Percentiles rank a stretch among this genome's conserved stretches.
Evolutionary conservation across 2,797 vertebrate genomes (phyloP).

Genomic region (Cheirogaleus major): DNA sequence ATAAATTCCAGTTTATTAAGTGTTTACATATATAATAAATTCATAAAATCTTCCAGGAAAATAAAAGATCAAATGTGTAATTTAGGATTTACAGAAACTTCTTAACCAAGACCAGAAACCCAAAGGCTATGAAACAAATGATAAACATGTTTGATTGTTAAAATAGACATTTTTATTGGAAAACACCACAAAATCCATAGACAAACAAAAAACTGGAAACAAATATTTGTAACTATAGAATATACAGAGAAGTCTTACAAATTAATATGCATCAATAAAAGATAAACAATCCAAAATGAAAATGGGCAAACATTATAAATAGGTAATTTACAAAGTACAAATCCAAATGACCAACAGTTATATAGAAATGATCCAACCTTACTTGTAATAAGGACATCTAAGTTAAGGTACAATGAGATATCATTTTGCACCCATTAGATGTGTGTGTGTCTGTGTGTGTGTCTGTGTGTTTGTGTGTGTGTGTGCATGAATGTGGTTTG

Average conservation of each 20-base stretch:
- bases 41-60: background rate
- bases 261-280: background rate
- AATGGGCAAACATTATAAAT: background rate
- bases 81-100: background rate
- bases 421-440: background rate
- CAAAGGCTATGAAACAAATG: background rate
- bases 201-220: background rate
- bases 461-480: background rate
- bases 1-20: background rate
- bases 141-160: background rate
- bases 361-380: background rate
- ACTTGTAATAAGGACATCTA: background rate
- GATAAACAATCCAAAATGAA: background rate
- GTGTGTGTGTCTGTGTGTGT: background rate
- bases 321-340: background rate
- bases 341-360: background rate
- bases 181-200: background rate
- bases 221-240: background rate
- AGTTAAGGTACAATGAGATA: background rate
- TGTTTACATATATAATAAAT: background rate
- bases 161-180: background rate
- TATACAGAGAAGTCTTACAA: background rate
- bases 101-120: background rate
- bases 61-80: background rate
- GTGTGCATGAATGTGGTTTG: background rate